phyloP scores from a whole-genome alignment of 2,113 vertebrate species.

The Zapornia atra region DNA sequence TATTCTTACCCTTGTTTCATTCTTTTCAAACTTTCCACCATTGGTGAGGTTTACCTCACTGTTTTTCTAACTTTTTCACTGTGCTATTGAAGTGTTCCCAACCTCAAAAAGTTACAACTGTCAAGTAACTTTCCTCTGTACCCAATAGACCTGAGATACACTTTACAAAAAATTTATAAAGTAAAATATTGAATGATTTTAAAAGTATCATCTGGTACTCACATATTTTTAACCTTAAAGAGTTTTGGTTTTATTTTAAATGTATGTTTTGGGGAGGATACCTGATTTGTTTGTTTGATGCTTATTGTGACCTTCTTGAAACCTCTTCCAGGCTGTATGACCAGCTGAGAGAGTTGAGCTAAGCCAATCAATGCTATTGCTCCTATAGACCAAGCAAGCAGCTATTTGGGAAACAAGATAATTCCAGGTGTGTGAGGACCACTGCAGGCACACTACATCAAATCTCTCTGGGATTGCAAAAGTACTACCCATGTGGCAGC shows the following conservation, averaged over 20 bases:
- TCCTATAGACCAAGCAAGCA: neutral
- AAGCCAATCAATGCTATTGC: neutral
- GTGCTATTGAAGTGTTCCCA: neutral
- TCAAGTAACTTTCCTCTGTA: neutral
- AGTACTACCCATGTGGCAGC: neutral
- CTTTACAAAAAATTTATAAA: neutral
- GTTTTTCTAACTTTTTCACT: neutral
- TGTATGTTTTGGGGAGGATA: neutral
- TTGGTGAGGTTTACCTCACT: neutral
- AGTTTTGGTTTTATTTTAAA: neutral
- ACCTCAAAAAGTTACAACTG: neutral
- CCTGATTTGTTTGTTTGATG: neutral
- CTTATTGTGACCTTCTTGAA: neutral
- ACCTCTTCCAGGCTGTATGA: neutral
- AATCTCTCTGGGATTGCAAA: neutral
- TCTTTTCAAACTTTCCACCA: neutral
- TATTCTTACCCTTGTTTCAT: neutral
- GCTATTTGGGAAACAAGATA: neutral
- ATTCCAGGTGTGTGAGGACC: neutral
- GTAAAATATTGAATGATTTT: neutral
- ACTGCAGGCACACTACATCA: neutral
- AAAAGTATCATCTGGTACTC: neutral
- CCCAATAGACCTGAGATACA: neutral
- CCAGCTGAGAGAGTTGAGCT: neutral
- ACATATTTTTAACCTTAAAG: neutral